Evolutionary conservation across 2,113 vertebrate species (phyloP).

Genomic region (Ivindomyrus marchei): DNA sequence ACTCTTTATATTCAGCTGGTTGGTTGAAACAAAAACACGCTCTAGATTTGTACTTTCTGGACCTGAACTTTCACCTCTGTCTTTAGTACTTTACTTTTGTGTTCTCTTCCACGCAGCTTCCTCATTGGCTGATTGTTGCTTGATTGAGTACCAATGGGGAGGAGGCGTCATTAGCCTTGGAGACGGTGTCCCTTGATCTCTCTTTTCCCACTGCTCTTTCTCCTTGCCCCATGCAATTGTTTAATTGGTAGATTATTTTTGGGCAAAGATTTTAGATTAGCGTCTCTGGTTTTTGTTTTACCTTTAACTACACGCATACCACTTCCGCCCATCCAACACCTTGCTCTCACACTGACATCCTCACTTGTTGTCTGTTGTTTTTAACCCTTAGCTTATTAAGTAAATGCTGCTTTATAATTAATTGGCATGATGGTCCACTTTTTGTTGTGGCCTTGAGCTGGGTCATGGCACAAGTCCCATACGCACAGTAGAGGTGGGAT

Average conservation of each 20-base stretch:
- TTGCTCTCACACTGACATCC: no score
- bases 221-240: background rate
- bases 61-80: background rate
- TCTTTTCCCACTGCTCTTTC: background rate
- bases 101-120: background rate
- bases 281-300: background rate
- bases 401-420: no score
- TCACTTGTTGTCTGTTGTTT: no score
- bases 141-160: background rate
- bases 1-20: background rate
- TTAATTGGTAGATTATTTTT: background rate
- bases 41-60: background rate
- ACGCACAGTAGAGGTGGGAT: background rate
- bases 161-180: background rate
- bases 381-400: no score
- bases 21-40: no score
- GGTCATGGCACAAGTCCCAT: background rate
- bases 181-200: background rate
- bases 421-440: no score
- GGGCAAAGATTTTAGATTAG: background rate
- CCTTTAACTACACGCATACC: background rate
- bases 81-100: background rate
- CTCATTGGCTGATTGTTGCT: background rate
- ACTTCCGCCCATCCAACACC: background rate
- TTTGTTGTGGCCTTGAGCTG: no score